Base-by-base conservation (phyloP, 2,797 vertebrate species). In the Alectoris magna region DNA sequence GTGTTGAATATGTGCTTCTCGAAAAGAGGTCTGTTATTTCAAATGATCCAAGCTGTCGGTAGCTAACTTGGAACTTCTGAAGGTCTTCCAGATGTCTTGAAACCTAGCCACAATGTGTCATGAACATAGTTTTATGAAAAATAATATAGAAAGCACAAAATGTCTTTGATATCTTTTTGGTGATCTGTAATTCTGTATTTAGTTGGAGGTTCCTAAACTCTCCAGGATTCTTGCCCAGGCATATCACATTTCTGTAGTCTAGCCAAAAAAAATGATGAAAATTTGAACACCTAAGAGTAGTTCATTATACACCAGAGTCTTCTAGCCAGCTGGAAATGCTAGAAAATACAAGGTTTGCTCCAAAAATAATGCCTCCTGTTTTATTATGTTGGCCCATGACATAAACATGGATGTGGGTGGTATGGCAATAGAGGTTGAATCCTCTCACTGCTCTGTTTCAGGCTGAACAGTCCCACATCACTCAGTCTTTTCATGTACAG, bases 181-280 rank as follows among this genome's bases (percentile, higher is more conserved):
- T 82, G 14, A 18, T 71, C 38, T 76, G 14, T 82, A 31, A 14
- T 90, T 87, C 36, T 43, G 27, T 67, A 44, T 82, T 88, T 82
- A 67, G 8, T 73, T 73, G 56, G n/a, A 90, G 7, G 71, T 88
- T 84, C 59, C 91, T 79, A 29, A 91, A 68, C 31, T 26, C 3
- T 66, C 22, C 36, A 75, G 84, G 81, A 74, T 84, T 64, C 60
- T 82, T 84, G 71, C 88, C 92, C 60, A 82, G 44, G 11, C 88
- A 60, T 67, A 87, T 93, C 84, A 82, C 7, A 76, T 73, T 91
- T 70, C 74, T 80, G 44, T 79, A 79, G 63, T 13, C 11, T 26
- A 60, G 56, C 81, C 92, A 94, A 93, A 26, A 26, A 78, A 39
- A 72, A 0, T 75, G 55, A 90, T 72, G 46, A 84, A 88, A 56